These are phyloP conservation scores for Himalopsyche kuldschensis DNA, from an alignment of 2,888 invertebrate genomes.

Conservation along the genomic window DNA sequence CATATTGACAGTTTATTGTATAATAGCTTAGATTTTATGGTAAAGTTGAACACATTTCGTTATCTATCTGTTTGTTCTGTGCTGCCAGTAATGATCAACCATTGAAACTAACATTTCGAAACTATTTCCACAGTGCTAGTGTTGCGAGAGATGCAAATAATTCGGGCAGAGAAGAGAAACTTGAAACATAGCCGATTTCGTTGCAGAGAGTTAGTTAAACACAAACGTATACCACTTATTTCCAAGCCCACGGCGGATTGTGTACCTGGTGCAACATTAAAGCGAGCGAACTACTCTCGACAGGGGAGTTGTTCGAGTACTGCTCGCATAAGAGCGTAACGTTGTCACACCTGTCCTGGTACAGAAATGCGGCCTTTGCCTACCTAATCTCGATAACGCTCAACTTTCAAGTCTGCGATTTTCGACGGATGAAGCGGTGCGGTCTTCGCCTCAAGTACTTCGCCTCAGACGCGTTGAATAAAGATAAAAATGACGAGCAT, in stretches of 20 bases:
- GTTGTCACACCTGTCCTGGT: neutral
- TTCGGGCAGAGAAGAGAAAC: neutral
- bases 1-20: too few species aligned
- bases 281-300: neutral
- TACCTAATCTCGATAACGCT: constrained; percentile 11
- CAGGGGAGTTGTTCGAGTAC: neutral
- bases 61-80: too few species aligned
- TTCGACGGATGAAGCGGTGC: constrained; percentile 10
- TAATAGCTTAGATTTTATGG: too few species aligned
- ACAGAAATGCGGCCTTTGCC: neutral
- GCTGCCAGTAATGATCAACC: neutral
- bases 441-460: neutral
- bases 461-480: neutral
- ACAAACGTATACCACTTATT: neutral
- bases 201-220: neutral
- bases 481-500: too few species aligned
- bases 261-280: neutral
- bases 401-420: constrained; percentile 23
- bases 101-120: neutral
- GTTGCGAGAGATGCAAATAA: neutral
- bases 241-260: neutral
- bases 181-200: neutral
- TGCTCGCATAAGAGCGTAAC: neutral
- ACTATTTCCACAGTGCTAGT: neutral
- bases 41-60: too few species aligned